These are phyloP conservation scores for Aradophagus sp. DNA, from an alignment of 1,140 invertebrate species.

Conservation along the genomic window DNA sequence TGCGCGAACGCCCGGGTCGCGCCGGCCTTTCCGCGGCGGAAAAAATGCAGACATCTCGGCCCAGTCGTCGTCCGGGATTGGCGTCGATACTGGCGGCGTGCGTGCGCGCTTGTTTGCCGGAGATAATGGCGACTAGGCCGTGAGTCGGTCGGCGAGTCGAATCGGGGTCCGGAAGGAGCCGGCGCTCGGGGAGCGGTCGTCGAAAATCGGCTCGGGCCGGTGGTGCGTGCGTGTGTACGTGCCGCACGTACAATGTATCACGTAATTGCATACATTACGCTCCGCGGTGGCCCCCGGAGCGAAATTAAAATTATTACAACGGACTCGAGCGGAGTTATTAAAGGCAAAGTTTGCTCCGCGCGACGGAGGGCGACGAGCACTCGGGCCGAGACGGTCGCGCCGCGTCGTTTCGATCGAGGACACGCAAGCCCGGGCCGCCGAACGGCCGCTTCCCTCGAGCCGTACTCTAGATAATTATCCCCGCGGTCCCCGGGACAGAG, in stretches of 20 bases:
- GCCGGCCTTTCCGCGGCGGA: too few species aligned
- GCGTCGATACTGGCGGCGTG: too few species aligned
- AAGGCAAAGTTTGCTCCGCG: too few species aligned
- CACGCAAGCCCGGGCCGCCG: constrained; percentile 32
- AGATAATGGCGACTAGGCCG: constrained; percentile 50
- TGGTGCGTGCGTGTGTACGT: constrained; percentile 17
- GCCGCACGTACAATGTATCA: constrained; percentile 37
- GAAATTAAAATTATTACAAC: constrained; percentile 45
- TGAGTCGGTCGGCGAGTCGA: constrained; percentile 24
- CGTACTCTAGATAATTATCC: constrained; percentile 36
- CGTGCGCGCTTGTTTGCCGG: constrained; percentile 38
- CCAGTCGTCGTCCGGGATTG: too few species aligned
- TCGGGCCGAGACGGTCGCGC: constrained; percentile 16
- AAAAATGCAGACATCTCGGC: too few species aligned
- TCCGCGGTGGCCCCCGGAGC: constrained; percentile 18
- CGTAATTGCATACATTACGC: constrained; percentile 42
- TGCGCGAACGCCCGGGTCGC: constrained; percentile 4
- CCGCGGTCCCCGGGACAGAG: constrained; percentile 20
- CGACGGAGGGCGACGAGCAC: too few species aligned
- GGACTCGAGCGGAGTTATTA: constrained; percentile 34
- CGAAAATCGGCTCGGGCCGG: constrained; percentile 32
- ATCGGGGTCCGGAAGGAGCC: constrained; percentile 17
- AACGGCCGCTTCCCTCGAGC: constrained; percentile 12
- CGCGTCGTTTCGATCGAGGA: constrained; percentile 40
- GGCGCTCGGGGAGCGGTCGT: constrained; percentile 5